Percentiles rank a stretch among this genome's conserved stretches.
These are phyloP conservation scores for Halcyon leucocephala DNA, from an alignment of 2,797 vertebrate species.

Conservation along the genomic window DNA sequence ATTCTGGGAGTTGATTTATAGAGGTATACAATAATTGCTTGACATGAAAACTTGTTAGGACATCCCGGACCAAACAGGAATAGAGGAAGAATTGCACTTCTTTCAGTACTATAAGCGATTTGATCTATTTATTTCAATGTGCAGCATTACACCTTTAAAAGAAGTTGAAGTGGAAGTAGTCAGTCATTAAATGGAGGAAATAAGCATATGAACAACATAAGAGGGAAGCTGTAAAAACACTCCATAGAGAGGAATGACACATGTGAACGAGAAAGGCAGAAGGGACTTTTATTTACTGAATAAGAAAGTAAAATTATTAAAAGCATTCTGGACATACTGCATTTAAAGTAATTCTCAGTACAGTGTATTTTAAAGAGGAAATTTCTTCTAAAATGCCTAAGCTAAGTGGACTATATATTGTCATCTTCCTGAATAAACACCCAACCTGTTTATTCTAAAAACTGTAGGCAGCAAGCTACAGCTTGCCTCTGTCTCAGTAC, in stretches of 20 bases:
- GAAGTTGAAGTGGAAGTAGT: background rate
- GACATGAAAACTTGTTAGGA: background rate
- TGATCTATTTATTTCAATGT: background rate
- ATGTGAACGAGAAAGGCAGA: background rate
- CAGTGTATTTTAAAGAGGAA: background rate
- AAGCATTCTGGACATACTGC: background rate
- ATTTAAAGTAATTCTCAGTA: background rate
- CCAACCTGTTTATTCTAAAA: background rate
- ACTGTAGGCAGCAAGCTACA: background rate
- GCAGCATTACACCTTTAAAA: background rate
- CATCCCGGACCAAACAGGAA: background rate
- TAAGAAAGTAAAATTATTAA: background rate
- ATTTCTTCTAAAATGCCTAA: background rate
- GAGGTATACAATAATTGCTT: background rate
- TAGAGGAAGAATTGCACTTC: background rate
- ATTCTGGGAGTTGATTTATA: background rate
- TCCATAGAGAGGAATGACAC: background rate
- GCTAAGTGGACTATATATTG: background rate
- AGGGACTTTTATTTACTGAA: background rate
- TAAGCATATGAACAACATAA: background rate
- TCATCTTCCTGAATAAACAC: background rate
- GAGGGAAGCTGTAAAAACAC: background rate
- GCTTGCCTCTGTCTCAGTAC: background rate
- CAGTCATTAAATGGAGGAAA: background rate
- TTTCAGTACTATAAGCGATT: background rate